A percentile compares a stretch with the other conserved stretches of the same genome.
These are phyloP conservation scores for Charadrius vociferus DNA, from an alignment of 2,113 vertebrate species.

Conservation along the genomic window DNA sequence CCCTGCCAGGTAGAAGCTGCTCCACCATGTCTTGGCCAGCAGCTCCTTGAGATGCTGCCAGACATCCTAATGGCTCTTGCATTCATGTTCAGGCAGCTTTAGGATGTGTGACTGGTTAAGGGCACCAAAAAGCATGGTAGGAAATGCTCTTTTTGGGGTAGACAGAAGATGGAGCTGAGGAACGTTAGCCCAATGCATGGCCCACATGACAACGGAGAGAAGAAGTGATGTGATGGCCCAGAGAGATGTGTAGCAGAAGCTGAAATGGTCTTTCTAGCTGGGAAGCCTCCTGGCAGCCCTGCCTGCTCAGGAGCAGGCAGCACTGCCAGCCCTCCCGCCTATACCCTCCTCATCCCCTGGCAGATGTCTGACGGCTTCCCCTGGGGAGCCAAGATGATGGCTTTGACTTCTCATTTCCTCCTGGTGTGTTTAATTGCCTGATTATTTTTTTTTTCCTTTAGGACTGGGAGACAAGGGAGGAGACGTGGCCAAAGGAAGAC, in stretches of 20 bases:
- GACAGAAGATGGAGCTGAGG: not conserved
- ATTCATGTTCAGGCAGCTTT: not conserved
- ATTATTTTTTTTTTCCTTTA: not conserved
- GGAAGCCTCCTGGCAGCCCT: not conserved
- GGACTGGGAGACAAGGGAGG: not conserved
- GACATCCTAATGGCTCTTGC: accelerated
- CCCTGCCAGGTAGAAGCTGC: not conserved
- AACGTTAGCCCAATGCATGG: accelerated
- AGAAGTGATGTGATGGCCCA: not conserved
- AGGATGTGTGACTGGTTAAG: not conserved
- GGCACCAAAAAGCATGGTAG: accelerated
- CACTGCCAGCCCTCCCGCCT: accelerated
- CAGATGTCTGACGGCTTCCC: not conserved
- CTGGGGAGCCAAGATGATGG: not conserved
- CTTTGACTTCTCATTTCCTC: not conserved
- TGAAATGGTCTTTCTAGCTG: not conserved
- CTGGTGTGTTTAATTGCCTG: constrained; percentile 40
- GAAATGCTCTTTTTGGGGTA: not conserved
- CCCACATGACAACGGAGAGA: not conserved
- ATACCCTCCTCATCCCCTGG: not conserved
- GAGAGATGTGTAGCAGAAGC: not conserved
- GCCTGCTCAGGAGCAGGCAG: not conserved
- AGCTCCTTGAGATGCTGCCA: not conserved
- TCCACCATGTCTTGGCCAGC: not conserved
- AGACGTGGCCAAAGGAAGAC: constrained; percentile 27